Evolutionary conservation across 1,140 invertebrate genomes (phyloP).

Genomic region (Heterodera schachtii): DNA sequence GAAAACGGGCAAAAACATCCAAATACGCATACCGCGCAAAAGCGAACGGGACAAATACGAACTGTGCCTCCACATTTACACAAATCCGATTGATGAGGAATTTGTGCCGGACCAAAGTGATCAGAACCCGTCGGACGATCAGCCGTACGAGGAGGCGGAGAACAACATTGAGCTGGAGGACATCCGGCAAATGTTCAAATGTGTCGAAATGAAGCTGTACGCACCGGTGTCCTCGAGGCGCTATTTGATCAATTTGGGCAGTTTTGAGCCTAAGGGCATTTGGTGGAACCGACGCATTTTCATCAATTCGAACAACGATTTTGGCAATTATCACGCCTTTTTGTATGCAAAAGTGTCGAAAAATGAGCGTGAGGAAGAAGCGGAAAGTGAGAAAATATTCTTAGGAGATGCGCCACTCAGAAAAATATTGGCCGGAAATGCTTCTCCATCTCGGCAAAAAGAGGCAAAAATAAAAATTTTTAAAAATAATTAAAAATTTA

Average conservation of each 20-base stretch:
- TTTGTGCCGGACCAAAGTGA: not conserved
- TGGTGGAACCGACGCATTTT: not conserved
- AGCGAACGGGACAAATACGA: not conserved
- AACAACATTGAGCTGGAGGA: not conserved
- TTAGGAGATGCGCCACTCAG: not conserved
- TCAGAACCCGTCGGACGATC: not conserved
- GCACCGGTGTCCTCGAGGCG: not conserved
- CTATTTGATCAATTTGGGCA: not conserved
- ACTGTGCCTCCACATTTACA: not conserved
- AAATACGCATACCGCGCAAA: not conserved
- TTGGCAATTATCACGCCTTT: not conserved
- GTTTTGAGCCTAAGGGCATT: not conserved
- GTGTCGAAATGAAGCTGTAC: not conserved
- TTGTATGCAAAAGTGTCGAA: not conserved
- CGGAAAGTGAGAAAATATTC: not conserved
- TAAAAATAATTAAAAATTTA: not conserved
- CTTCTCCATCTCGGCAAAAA: not conserved
- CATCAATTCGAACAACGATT: not conserved
- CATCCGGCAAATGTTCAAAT: not conserved
- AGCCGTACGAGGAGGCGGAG: not conserved
- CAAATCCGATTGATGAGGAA: not conserved
- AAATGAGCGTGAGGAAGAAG: not conserved
- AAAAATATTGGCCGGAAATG: not conserved
- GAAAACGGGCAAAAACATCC: not conserved
- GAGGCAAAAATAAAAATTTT: not conserved